These are phyloP conservation scores for Zeus faber DNA, from an alignment of 2,113 vertebrate species.

Conservation along the genomic window DNA sequence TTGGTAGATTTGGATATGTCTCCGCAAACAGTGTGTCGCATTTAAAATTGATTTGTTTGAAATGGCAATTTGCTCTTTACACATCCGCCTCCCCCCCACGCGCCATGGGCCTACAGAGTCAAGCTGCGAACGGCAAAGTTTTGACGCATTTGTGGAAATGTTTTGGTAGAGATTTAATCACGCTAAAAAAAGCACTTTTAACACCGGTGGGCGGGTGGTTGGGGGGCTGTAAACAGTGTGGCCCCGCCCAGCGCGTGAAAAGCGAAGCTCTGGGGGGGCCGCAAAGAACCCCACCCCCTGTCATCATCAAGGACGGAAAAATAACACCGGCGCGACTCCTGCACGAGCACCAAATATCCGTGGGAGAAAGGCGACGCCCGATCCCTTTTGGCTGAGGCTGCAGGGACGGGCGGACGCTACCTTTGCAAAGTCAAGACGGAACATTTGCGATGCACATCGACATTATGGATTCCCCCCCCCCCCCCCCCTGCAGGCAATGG, in stretches of 20 bases:
- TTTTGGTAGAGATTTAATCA: background rate
- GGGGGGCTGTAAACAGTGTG: background rate
- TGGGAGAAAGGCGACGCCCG: slow-evolving; percentile 34
- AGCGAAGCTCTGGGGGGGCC: no score
- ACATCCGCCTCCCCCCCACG: no score
- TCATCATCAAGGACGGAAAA: slow-evolving; percentile 41
- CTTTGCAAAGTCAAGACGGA: slow-evolving; percentile 75
- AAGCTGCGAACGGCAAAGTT: no score
- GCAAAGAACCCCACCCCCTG: no score
- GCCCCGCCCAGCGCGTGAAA: no score
- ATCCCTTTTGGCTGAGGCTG: slow-evolving; percentile 53
- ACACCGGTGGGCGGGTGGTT: background rate
- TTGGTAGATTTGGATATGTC: background rate
- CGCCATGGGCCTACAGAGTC: no score
- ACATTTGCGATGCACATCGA: slow-evolving; percentile 73
- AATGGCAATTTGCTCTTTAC: background rate
- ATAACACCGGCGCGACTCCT: slow-evolving; percentile 34
- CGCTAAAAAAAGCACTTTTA: background rate
- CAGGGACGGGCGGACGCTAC: slow-evolving; percentile 71
- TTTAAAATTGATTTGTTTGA: background rate
- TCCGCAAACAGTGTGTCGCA: background rate
- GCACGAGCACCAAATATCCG: slow-evolving; percentile 38
- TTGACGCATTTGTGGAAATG: background rate
- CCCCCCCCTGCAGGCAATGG: slow-evolving; percentile 70
- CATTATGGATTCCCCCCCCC: slow-evolving; percentile 70